phyloP scores from a whole-genome alignment of 2,113 vertebrate genomes.

The Procavia capensis region DNA sequence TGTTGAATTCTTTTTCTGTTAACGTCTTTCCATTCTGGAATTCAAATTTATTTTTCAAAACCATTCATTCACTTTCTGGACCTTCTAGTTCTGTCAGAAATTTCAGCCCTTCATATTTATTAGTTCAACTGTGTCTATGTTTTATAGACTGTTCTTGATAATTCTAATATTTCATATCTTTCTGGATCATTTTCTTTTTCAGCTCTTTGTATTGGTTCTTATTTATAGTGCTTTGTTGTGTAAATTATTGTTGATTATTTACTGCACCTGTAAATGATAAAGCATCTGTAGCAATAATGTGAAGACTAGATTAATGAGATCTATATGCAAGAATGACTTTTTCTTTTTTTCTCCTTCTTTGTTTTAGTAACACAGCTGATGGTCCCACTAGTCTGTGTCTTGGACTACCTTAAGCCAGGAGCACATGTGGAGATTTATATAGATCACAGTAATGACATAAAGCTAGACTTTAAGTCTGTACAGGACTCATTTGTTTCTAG shows the following conservation, averaged over 20 bases:
- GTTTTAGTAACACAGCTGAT: background rate
- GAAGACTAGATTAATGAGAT: background rate
- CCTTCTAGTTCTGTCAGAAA: constrained; percentile 31
- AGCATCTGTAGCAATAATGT: constrained; percentile 24
- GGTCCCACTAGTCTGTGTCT: background rate
- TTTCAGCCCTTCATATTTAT: background rate
- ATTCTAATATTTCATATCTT: constrained; percentile 22
- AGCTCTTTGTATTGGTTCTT: constrained; percentile 30
- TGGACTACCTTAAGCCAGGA: background rate
- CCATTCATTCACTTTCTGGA: constrained; percentile 3
- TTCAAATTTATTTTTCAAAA: constrained; percentile 48
- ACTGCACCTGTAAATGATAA: background rate
- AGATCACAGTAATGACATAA: constrained; percentile 3
- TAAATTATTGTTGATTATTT: background rate
- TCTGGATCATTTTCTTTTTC: constrained; percentile 46
- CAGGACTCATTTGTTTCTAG: background rate
- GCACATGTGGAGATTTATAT: constrained; percentile 10
- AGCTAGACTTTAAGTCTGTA: constrained; percentile 12
- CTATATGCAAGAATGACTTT: background rate
- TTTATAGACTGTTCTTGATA: constrained; percentile 22
- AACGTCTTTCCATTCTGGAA: constrained; percentile 11
- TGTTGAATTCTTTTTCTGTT: constrained; percentile 47
- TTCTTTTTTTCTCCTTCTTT: background rate
- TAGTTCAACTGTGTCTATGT: background rate
- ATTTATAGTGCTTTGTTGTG: background rate